Evolutionary conservation across 1,140 invertebrate species (phyloP), one percentile per base, ranked within the genome.

Genomic region (Ceratosolen fusciceps): DNA sequence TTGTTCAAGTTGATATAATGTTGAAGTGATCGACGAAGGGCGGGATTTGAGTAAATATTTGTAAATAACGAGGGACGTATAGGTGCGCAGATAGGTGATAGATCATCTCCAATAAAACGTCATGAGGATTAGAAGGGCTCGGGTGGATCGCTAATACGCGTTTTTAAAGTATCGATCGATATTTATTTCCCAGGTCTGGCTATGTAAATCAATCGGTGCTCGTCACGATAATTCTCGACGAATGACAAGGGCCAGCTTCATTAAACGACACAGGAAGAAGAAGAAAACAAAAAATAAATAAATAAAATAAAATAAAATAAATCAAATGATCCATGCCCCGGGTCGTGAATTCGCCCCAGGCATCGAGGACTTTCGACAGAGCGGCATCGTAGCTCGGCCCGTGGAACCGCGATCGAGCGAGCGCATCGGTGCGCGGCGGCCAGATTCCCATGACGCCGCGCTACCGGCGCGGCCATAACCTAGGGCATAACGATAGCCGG

Each of bases 391-490:
- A 47, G 16, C 8, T 47, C 43, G 16, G 16, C 8, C 16, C 43
- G 43, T 9, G 43, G 43, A 7, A 47, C 43, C 43, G 43, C 16
- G 39, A 43, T 16, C 26, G 26, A 14, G 14, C n/a, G 9, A 19
- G 60, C 19, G 19, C 60, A 37, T 37, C 31, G 19, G n/a, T 47
- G 67, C 24, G 2, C 54, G n/a, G 21, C 58, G 37, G 72, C 74
- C 80, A 82, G 81, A 77, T 80, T 82, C 81, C 82, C 82, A 79
- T 83, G 83, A 82, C 83, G 43, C 37, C 16, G 34, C 12, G 29
- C 29, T 47, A n/a, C n/a, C n/a, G n/a, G n/a, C n/a, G 4, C 39
- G 10, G 0, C 2, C 60, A 37, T 31, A 60, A 56, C 54, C n/a
- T 8, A 65, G 16, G 8, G 19, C 31, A 65, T 37, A 3, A 37